Base-by-base conservation (phyloP, 2,888 invertebrate genomes). In the Tachystola acroxantha region DNA sequence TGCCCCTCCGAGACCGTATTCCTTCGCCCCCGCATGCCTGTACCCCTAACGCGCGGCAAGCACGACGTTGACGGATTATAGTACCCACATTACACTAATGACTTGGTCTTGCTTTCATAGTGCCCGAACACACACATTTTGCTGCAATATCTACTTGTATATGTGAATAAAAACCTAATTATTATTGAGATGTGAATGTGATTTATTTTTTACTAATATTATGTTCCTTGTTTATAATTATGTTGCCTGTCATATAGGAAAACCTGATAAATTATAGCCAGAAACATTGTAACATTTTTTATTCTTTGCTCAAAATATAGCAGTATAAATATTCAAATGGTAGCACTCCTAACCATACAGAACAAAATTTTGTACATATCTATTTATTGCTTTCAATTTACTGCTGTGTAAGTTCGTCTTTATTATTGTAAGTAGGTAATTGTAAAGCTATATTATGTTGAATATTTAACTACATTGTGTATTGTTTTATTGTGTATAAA, bases 401-500 rank as follows among this genome's bases (percentile, higher is more conserved):
- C 7, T 27, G 10, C 22, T 19, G 63, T 72, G 67, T 71, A 67
- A 58, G 58, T 62, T 66, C 42, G 68, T 64, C 65, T 78, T 79
- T 68, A 70, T 68, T 75, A 57, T 62, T 68, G 57, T 78, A 77
- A 75, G 72, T 72, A 64, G 16, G 16, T 16, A 24, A 24, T n/a
- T 24, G 24, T 24, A 73, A 73, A 78, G 66, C 48, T 79, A 52
- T 80, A 74, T 78, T 79, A 74, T 72, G 79, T 84, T 84, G 68
- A 75, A 64, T 75, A 77, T 77, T 76, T 76, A 77, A 74, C 66
- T 67, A 70, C 55, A 49, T 67, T 69, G 67, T 75, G 68, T 76
- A 78, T 75, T 79, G 73, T 78, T 74, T 72, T 77, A 72, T 71
- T 67, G 64, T 82, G 72, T 81, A n/a, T n/a, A 80, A 79, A 81